Percentiles rank a stretch among this genome's conserved stretches.
phyloP scores from a whole-genome alignment of 2,113 vertebrate species.

The Pangasianodon hypophthalmus region DNA sequence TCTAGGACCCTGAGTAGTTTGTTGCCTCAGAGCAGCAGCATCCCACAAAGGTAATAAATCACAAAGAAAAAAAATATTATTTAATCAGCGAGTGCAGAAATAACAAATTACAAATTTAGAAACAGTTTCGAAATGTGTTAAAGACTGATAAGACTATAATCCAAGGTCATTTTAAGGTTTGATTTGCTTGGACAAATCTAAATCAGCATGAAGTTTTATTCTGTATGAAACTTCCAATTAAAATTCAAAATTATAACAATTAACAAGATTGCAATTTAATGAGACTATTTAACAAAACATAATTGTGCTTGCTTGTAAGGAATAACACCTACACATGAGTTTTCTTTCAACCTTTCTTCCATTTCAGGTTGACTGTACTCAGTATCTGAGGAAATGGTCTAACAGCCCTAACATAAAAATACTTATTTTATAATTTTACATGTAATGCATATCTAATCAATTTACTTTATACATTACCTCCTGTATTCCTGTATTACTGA shows the following conservation, averaged over 20 bases:
- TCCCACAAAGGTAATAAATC: slow-evolving; percentile 15
- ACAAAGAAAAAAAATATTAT: not conserved
- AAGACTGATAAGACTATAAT: not conserved
- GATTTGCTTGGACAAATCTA: not conserved
- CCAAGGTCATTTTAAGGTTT: not conserved
- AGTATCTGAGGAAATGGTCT: not conserved
- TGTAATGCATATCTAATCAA: not conserved
- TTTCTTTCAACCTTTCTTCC: not conserved
- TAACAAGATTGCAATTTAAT: not conserved
- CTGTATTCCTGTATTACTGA: not conserved
- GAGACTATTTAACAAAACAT: not conserved
- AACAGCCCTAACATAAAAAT: slow-evolving; percentile 2
- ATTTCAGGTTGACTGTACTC: not conserved
- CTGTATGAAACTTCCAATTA: not conserved
- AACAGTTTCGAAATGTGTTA: not conserved
- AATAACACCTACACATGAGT: not conserved
- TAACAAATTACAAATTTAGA: not conserved
- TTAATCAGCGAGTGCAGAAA: slow-evolving; percentile 8
- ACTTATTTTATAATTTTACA: not conserved
- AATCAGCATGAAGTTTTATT: not conserved
- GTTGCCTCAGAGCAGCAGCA: not conserved
- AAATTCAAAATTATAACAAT: not conserved
- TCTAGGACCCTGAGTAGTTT: not conserved
- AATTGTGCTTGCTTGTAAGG: not conserved
- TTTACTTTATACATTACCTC: not conserved